Percentiles rank a stretch among this genome's conserved stretches.
phyloP scores from a whole-genome alignment of 2,888 invertebrate species.

The Lepidocyrtoides sp. region DNA sequence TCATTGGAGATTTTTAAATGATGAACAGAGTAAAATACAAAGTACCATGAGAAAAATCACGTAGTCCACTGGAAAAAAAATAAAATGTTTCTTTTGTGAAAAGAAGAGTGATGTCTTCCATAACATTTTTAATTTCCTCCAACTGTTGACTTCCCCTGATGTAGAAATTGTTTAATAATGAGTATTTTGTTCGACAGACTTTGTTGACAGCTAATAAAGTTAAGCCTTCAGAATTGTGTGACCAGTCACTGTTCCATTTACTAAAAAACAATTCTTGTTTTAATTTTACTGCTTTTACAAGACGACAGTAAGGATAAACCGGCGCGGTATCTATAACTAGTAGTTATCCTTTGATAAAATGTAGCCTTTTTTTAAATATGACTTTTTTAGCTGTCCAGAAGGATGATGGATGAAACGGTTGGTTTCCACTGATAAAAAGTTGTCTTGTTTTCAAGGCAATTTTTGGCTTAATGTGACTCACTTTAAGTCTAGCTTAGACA shows the following conservation, averaged over 20 bases:
- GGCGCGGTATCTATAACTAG: no score
- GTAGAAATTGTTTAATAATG: not conserved
- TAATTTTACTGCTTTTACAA: no score
- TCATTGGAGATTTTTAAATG: not conserved
- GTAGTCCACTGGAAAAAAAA: not conserved
- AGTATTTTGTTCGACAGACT: not conserved
- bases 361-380: no score
- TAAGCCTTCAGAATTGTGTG: not conserved
- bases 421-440: not conserved
- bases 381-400: no score
- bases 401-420: not conserved
- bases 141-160: not conserved
- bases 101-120: not conserved
- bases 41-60: not conserved
- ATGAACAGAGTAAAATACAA: not conserved
- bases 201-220: not conserved
- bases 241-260: not conserved
- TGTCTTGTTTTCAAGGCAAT: not conserved
- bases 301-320: no score
- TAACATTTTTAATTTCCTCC: slow-evolving; percentile 35
- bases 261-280: no score
- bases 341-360: no score
- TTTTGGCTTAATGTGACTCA: not conserved
- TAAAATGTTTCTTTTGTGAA: not conserved
- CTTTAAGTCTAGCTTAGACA: not conserved